Percentiles rank a stretch among this genome's conserved stretches.
Conservation (phyloP, 1,140 invertebrate species). For the Drosophila athabasca region DNA sequence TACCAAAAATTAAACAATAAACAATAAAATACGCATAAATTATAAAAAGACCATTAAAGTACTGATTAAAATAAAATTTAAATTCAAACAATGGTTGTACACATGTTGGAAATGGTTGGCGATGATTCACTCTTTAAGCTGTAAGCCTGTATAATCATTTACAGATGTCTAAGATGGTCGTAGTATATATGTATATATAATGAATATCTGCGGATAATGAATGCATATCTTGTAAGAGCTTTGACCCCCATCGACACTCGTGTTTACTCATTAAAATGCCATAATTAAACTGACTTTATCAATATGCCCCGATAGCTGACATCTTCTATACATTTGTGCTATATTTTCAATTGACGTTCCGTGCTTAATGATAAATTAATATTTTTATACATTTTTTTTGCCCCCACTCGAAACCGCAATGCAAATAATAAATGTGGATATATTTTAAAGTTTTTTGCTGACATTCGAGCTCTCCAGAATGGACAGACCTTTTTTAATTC, state of each 20-base stretch:
- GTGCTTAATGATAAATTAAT: constrained; percentile 52
- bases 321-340: constrained; percentile 15
- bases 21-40: constrained; percentile 48
- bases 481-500: constrained; percentile 39
- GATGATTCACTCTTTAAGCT: not conserved
- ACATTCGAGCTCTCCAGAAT: constrained; percentile 13
- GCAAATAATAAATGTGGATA: constrained; percentile 30
- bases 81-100: constrained; percentile 26
- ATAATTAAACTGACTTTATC: constrained; percentile 56
- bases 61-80: constrained; percentile 33
- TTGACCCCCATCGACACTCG: constrained; percentile 9
- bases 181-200: no score
- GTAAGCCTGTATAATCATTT: constrained; percentile 21
- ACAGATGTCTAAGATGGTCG: constrained; percentile 20
- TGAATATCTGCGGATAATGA: no score
- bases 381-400: constrained; percentile 15
- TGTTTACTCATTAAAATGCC: constrained; percentile 52
- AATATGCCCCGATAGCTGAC: constrained; percentile 50
- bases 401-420: constrained; percentile 22
- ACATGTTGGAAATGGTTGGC: no score
- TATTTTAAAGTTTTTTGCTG: constrained; percentile 29
- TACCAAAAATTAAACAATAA: constrained; percentile 50
- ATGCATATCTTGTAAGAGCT: not conserved
- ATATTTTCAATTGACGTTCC: constrained; percentile 25
- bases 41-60: constrained; percentile 52